Base-by-base conservation (phyloP, 2,113 vertebrate species). In the Bubo scandiacus region DNA sequence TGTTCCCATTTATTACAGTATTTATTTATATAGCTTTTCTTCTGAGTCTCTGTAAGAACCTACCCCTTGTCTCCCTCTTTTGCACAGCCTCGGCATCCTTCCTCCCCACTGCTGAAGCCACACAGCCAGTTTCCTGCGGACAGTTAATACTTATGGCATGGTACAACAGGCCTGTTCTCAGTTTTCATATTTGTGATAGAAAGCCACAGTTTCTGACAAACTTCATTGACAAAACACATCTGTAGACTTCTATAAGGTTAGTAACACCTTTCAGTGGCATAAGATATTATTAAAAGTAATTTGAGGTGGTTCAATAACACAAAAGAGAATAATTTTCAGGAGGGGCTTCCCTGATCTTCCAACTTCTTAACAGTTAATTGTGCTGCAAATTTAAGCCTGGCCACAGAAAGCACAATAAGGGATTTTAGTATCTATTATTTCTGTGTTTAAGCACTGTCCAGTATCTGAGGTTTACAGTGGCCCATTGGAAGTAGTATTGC, bases 1-100 rank as follows among this genome's bases (percentile, higher is more conserved):
- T 73, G 67, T 77, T 90, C 85, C 62, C 59, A 62, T 96, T 97
- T 95, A 72, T 94, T 85, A 80, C 42, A 83, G 8, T 70, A 29
- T 83, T 94, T 83, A 47, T 94, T 92, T 87, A 74, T 68, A 49
- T 25, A 85, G 29, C 27, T 67, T 77, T 80, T 66, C 38, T 89
- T 61, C 40, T 71, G 40, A 63, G 52, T 71, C 45, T 54, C 54
- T 63, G n/a, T 23, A 30, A 81, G 16, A 27, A 95, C 81, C 43
- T 29, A 21, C 26, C 15, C 30, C 17, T 68, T 63, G 13, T 40
- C 40, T 83, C 65, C 61, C 36, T 70, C 68, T 86, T 75, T 38
- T 66, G 32, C 72, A 85, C 71, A 68, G 59, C 11, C 30, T 75
- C 3, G 1, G 15, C 36, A 65, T 68, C 20, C 21, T 8, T 55